A percentile compares a stretch with the other conserved stretches of the same genome.
These are phyloP conservation scores for Intellagama lesueurii DNA, from an alignment of 2,797 vertebrate species.

Conservation along the genomic window DNA sequence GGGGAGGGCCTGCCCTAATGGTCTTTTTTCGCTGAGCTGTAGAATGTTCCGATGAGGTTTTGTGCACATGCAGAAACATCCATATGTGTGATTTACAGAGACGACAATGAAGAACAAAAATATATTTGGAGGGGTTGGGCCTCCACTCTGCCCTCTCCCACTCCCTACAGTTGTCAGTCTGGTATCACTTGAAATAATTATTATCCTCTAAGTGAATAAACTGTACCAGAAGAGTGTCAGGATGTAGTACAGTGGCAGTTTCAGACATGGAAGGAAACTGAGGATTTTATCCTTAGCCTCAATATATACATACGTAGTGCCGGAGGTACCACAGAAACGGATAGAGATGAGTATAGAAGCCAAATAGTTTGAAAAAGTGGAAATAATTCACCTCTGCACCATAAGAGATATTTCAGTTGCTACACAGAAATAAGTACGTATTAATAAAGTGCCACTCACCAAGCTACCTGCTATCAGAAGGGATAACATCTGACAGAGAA, in stretches of 20 bases:
- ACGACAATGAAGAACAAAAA: no score
- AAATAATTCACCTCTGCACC: neutral
- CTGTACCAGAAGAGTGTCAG: neutral
- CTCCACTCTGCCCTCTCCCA: neutral
- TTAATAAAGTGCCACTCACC: no score
- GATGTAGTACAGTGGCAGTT: neutral
- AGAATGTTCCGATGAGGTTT: no score
- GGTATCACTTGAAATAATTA: neutral
- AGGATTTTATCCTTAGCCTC: neutral
- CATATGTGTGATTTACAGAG: no score
- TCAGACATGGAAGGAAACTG: neutral
- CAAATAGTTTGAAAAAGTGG: neutral
- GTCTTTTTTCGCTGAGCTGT: no score
- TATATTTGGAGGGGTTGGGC: no score
- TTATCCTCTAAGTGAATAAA: neutral
- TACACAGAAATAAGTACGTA: no score
- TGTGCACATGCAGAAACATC: no score
- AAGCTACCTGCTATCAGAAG: neutral
- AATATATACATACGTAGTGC: neutral
- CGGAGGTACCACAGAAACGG: neutral
- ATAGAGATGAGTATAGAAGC: no score
- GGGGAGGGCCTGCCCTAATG: no score
- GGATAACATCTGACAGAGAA: neutral
- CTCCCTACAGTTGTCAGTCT: neutral
- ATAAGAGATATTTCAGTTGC: neutral